Percentiles rank a stretch among this genome's conserved stretches.
These are phyloP conservation scores for Patella depressa DNA, from an alignment of 2,888 invertebrate species.

Conservation along the genomic window DNA sequence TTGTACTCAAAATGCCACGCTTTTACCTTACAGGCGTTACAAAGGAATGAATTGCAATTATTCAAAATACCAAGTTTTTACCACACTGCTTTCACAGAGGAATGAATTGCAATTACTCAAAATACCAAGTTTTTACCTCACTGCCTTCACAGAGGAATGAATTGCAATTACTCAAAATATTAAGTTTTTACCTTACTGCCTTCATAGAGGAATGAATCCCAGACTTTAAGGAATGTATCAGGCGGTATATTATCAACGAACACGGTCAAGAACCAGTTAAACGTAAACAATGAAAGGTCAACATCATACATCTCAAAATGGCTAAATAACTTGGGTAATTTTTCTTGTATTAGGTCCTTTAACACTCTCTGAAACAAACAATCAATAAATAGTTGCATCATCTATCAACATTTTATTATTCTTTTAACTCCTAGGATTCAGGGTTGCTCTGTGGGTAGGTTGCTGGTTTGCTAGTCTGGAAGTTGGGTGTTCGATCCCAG, in stretches of 20 bases:
- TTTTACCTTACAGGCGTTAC: too few species aligned
- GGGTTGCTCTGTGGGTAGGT: too few species aligned
- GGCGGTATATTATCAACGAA: constrained; percentile 75
- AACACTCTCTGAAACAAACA: constrained; percentile 71
- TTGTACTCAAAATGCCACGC: too few species aligned
- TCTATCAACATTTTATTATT: too few species aligned
- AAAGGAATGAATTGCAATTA: neutral
- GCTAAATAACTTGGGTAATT: constrained; percentile 72
- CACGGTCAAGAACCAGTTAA: constrained; percentile 76
- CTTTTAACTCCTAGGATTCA: too few species aligned
- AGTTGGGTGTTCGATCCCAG: too few species aligned
- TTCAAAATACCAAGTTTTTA: too few species aligned
- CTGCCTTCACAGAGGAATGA: too few species aligned
- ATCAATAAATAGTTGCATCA: too few species aligned
- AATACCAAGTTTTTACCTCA: too few species aligned
- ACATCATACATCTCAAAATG: constrained; percentile 72
- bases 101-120: constrained; percentile 69
- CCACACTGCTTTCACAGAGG: constrained; percentile 72
- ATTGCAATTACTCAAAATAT: neutral
- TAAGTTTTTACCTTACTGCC: constrained; percentile 73
- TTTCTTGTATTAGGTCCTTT: constrained; percentile 74
- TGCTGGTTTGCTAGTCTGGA: too few species aligned
- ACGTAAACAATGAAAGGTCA: constrained; percentile 74
- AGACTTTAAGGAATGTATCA: constrained; percentile 74
- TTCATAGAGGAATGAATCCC: constrained; percentile 75